Evolutionary conservation across 2,113 vertebrate species (phyloP).

Genomic region (Nanger granti): DNA sequence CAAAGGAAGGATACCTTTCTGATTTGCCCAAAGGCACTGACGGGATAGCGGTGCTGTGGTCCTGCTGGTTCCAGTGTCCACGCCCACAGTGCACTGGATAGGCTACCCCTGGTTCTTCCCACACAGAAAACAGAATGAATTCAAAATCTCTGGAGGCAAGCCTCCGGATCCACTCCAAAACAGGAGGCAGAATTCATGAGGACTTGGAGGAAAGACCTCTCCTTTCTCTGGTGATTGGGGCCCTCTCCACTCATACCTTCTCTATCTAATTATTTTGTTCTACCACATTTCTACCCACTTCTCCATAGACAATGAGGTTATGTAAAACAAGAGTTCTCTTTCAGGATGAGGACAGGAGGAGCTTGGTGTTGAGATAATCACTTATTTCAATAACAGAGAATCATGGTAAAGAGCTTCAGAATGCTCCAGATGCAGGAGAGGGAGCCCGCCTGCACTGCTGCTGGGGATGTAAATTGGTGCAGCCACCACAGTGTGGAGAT

Average conservation of each 20-base stretch:
- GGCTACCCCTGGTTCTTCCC: not conserved
- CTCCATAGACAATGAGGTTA: not conserved
- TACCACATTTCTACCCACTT: not conserved
- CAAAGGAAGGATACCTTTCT: not conserved
- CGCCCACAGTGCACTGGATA: no score
- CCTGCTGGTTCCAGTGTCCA: not conserved
- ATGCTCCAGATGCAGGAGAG: not conserved
- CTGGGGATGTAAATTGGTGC: not conserved
- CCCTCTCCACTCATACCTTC: not conserved
- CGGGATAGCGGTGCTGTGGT: accelerated
- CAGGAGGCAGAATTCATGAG: not conserved
- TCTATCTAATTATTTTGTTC: not conserved
- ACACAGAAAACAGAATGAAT: not conserved
- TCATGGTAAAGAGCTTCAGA: not conserved
- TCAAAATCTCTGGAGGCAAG: not conserved
- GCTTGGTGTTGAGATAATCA: not conserved
- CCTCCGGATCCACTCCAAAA: not conserved
- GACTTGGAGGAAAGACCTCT: not conserved
- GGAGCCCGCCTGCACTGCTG: not conserved
- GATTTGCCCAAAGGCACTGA: not conserved
- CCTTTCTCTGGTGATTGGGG: no score
- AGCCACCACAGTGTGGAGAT: not conserved
- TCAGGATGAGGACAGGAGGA: not conserved
- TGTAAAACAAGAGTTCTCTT: not conserved
- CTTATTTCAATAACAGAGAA: not conserved